phyloP scores from a whole-genome alignment of 1,140 invertebrate genomes.

The Pogonognathellus flavescens region DNA sequence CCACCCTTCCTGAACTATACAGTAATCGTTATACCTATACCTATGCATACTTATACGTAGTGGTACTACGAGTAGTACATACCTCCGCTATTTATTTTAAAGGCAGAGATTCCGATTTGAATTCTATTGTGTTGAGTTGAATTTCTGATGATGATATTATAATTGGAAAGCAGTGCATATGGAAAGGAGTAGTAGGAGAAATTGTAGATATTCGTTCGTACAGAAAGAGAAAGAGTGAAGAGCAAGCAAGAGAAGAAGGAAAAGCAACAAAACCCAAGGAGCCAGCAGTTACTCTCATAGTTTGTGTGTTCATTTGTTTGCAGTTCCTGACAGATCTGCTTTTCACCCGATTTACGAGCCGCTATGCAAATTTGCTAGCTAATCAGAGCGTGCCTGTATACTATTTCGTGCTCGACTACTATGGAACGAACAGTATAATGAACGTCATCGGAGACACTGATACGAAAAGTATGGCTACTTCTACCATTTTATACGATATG shows the following conservation, averaged over 20 bases:
- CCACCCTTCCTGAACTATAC: not conserved
- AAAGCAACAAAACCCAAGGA: not conserved
- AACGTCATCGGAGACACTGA: conserved; percentile 68
- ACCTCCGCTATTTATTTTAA: no score
- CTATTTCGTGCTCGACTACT: conserved; percentile 69
- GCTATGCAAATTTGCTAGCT: conserved; percentile 66
- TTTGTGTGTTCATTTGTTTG: conserved; percentile 53
- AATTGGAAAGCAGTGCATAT: conserved; percentile 40
- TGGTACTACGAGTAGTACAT: no score
- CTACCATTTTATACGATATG: not conserved
- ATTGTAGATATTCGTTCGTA: not conserved
- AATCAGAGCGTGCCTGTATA: conserved; percentile 68
- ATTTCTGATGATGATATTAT: conserved; percentile 47
- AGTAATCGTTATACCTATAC: not conserved
- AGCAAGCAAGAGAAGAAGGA: not conserved
- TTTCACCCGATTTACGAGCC: conserved; percentile 67
- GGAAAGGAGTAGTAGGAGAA: not conserved
- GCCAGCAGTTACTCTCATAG: conserved; percentile 41
- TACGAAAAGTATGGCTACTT: conserved; percentile 61
- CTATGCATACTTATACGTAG: not conserved
- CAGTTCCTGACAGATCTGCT: conserved; percentile 68
- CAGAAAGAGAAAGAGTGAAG: not conserved
- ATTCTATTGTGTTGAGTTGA: conserved; percentile 36
- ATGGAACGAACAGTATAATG: conserved; percentile 69
- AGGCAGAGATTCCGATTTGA: not conserved